Conservation (phyloP, 2,797 vertebrate species). For the Hapalemur alaotrensis region DNA sequence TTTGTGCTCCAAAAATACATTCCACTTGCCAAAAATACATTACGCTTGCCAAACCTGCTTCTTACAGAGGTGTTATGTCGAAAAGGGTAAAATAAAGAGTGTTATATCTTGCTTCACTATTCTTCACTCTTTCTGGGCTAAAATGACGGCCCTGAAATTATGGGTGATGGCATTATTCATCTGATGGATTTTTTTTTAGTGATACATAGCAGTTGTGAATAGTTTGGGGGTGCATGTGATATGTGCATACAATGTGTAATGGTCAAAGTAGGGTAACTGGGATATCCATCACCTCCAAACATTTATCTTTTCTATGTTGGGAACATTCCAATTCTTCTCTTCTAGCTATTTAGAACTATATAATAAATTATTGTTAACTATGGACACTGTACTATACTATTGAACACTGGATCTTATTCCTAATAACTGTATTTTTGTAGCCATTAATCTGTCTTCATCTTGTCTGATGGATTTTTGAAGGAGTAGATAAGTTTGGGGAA, state of each 20-base stretch:
- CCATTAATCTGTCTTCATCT: background rate
- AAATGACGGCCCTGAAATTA: background rate
- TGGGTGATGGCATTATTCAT: background rate
- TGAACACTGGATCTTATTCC: background rate
- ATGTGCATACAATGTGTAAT: background rate
- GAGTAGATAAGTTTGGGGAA: conserved; percentile 5
- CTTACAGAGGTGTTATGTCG: background rate
- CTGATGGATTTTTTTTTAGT: background rate
- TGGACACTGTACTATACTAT: background rate
- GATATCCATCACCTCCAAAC: background rate
- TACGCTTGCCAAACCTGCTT: background rate
- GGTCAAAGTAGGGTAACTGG: background rate
- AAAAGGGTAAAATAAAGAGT: conserved; percentile 28
- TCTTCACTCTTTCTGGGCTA: background rate
- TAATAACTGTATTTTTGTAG: background rate
- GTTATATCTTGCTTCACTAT: background rate
- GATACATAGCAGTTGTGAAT: background rate
- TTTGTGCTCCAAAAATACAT: background rate
- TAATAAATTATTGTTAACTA: background rate
- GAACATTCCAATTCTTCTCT: background rate
- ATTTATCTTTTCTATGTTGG: background rate
- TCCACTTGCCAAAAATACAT: background rate
- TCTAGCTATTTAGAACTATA: background rate
- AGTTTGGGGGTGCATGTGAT: background rate
- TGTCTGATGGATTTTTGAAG: conserved; percentile 18